These are phyloP conservation scores for Chloroclystis v-ata DNA, from an alignment of 2,888 invertebrate genomes.

Conservation along the genomic window DNA sequence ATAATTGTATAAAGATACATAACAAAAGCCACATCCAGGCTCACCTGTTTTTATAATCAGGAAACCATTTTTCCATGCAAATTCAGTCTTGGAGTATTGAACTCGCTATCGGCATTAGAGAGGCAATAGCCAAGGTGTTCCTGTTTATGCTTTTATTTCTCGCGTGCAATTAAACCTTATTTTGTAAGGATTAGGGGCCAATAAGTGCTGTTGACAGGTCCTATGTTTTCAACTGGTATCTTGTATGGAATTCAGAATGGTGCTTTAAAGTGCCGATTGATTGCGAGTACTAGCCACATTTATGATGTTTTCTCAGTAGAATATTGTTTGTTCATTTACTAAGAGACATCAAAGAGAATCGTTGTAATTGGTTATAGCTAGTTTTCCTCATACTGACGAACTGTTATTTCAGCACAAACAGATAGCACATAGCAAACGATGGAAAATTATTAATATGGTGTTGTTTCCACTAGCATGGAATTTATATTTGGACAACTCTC, in stretches of 20 bases:
- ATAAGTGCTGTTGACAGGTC: constrained; percentile 6
- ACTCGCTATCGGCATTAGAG: constrained; percentile 69
- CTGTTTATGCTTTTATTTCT: constrained; percentile 28
- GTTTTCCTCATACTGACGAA: too few relatives aligned
- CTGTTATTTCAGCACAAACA: too few relatives aligned
- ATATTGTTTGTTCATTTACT: too few relatives aligned
- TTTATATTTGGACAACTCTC: too few relatives aligned
- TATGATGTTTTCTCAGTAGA: background rate
- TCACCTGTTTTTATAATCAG: background rate
- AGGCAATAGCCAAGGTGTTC: constrained; percentile 44
- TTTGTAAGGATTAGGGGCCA: constrained; percentile 28
- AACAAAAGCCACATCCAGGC: too few relatives aligned
- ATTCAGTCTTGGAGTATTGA: constrained; percentile 51
- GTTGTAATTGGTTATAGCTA: too few relatives aligned
- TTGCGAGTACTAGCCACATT: background rate
- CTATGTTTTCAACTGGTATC: constrained; percentile 10
- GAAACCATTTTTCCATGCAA: background rate
- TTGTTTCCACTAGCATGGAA: too few relatives aligned
- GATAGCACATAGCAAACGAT: too few relatives aligned
- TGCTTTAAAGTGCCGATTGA: constrained; percentile 7
- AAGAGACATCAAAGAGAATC: too few relatives aligned
- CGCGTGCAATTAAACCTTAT: constrained; percentile 27
- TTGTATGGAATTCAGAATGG: constrained; percentile 15
- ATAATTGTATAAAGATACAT: too few relatives aligned
- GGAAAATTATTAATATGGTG: too few relatives aligned